Percentiles rank a stretch among this genome's conserved stretches.
These are phyloP conservation scores for Orthosia gracilis DNA, from an alignment of 2,888 invertebrate species.

Conservation along the genomic window DNA sequence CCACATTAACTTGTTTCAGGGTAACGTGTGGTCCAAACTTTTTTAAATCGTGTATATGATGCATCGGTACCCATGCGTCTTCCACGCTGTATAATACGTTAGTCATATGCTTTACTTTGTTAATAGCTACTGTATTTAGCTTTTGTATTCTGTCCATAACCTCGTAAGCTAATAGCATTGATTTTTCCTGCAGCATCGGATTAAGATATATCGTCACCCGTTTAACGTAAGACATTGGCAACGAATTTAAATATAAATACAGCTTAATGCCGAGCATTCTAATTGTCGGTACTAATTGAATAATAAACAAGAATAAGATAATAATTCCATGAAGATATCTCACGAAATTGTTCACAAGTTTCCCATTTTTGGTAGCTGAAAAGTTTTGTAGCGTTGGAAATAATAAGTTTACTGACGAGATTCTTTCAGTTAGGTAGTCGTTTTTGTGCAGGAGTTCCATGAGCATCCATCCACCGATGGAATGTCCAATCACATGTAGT, in stretches of 20 bases:
- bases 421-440: conserved; percentile 41
- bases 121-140: conserved; percentile 47
- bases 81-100: conserved; percentile 47
- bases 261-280: conserved; percentile 33
- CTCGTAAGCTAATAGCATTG: conserved; percentile 54
- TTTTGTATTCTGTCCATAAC: conserved; percentile 46
- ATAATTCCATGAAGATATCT: conserved; percentile 46
- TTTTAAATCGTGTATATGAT: conserved; percentile 57
- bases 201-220: conserved; percentile 49
- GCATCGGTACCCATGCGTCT: conserved; percentile 58
- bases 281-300: conserved; percentile 46
- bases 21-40: conserved; percentile 26
- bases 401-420: conserved; percentile 55
- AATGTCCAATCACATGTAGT: conserved; percentile 57
- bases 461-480: conserved; percentile 57
- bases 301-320: conserved; percentile 46
- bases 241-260: conserved; percentile 42
- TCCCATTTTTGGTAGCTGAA: conserved; percentile 52
- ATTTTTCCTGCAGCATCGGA: conserved; percentile 46
- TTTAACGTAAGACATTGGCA: conserved; percentile 48
- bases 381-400: conserved; percentile 60
- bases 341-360: conserved; percentile 46
- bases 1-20: conserved; percentile 43
- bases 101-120: conserved; percentile 57
- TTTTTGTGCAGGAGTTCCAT: conserved; percentile 57